A percentile compares a stretch with the other conserved stretches of the same genome.
Conservation (phyloP, 2,888 invertebrate genomes). For the Caenorhabditis sinica region DNA sequence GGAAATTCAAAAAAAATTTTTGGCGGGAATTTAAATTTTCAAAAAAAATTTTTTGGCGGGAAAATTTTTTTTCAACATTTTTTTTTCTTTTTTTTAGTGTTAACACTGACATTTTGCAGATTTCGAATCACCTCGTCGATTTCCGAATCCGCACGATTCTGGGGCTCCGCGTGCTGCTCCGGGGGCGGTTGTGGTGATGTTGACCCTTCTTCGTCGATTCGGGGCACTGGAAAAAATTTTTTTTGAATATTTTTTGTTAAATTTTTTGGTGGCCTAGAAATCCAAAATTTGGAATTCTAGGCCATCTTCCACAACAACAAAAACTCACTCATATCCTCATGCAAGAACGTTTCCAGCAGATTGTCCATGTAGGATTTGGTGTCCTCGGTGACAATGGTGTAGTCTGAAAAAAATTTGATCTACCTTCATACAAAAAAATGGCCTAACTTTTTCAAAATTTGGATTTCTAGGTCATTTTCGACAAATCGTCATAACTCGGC, state of each 20-base stretch:
- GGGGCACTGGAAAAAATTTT: too few relatives aligned
- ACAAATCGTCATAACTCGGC: too few relatives aligned
- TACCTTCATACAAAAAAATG: too few relatives aligned
- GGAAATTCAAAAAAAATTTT: conserved; percentile 3
- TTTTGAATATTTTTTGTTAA: too few relatives aligned
- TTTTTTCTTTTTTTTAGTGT: neutral
- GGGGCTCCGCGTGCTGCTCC: neutral
- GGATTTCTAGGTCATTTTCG: too few relatives aligned
- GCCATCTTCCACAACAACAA: neutral
- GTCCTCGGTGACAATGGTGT: conserved; percentile 45
- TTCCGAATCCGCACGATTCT: conserved; percentile 55
- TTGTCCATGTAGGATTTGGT: conserved; percentile 59
- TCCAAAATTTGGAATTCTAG: neutral
- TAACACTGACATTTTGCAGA: conserved; percentile 42
- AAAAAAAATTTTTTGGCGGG: neutral
- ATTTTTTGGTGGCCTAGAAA: too few relatives aligned
- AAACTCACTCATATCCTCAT: conserved; percentile 21
- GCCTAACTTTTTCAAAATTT: too few relatives aligned
- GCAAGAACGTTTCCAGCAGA: conserved; percentile 47
- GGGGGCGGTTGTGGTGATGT: neutral
- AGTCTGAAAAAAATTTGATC: conserved; percentile 42
- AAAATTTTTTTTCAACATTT: conserved; percentile 5
- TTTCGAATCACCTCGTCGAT: conserved; percentile 60
- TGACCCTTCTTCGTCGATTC: neutral
- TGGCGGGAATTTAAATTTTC: neutral